Percentiles rank a stretch among this genome's conserved stretches.
Conservation (phyloP, 2,888 invertebrate genomes). For the Sthenelais limicola region DNA sequence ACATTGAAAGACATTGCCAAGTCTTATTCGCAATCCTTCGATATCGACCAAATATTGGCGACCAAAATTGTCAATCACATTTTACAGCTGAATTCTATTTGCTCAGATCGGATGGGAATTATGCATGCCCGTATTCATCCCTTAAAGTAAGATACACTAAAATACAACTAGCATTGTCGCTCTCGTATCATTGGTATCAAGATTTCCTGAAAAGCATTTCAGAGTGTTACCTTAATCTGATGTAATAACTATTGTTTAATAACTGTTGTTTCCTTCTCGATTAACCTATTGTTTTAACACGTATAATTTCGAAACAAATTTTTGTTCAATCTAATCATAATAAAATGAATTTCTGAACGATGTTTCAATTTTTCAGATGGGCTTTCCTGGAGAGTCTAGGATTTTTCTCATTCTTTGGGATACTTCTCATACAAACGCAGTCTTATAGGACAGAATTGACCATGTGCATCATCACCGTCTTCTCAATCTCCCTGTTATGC, state of each 20-base stretch:
- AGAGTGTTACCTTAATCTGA: too few species aligned
- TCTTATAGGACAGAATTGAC: constrained; percentile 60
- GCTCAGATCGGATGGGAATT: constrained; percentile 61
- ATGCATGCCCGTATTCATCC: constrained; percentile 61
- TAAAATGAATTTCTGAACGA: neutral
- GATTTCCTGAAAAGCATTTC: too few species aligned
- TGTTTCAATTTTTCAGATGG: constrained; percentile 55
- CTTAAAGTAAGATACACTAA: constrained; percentile 64
- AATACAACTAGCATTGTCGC: too few species aligned
- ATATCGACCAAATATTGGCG: constrained; percentile 55
- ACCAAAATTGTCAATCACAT: constrained; percentile 58
- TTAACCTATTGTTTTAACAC: too few species aligned
- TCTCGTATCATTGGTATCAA: too few species aligned
- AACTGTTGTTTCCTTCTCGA: too few species aligned
- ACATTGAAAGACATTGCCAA: constrained; percentile 53
- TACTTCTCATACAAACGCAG: constrained; percentile 57
- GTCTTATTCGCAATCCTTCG: constrained; percentile 43
- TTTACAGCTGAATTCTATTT: constrained; percentile 60
- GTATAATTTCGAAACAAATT: too few species aligned
- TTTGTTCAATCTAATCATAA: too few species aligned
- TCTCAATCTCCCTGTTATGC: constrained; percentile 63
- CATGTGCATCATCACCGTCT: constrained; percentile 65
- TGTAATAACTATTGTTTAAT: too few species aligned
- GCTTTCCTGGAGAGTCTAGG: constrained; percentile 62
- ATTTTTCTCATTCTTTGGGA: constrained; percentile 63